These are phyloP conservation scores for Cyprinodon brontotheroides DNA, from an alignment of 2,113 vertebrate genomes.

Conservation along the genomic window DNA sequence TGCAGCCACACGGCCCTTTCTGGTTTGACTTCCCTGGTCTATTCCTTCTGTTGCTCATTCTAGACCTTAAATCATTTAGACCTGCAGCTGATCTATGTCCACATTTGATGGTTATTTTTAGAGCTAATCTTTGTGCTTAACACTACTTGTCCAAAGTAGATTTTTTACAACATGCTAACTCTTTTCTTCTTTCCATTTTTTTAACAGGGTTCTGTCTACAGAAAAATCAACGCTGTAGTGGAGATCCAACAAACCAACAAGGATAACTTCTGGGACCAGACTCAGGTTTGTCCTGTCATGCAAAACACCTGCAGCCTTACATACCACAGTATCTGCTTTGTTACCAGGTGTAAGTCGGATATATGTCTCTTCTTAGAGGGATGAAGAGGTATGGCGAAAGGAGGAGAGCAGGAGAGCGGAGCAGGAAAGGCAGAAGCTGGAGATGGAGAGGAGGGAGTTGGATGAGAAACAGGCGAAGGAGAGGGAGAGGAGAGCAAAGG, in stretches of 20 bases:
- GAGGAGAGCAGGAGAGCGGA: conserved; percentile 79
- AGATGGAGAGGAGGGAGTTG: conserved; percentile 79
- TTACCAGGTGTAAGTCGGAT: background rate
- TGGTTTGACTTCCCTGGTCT: too few species aligned
- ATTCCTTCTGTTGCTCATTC: too few species aligned
- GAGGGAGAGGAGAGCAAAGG: conserved; percentile 77
- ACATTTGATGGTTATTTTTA: too few species aligned
- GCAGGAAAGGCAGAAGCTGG: conserved; percentile 77
- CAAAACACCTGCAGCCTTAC: background rate
- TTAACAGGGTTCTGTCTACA: conserved; percentile 89
- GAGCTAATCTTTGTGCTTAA: background rate
- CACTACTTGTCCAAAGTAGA: background rate
- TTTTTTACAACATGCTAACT: background rate
- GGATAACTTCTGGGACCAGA: conserved; percentile 90
- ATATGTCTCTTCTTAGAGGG: conserved; percentile 76
- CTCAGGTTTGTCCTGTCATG: conserved; percentile 79
- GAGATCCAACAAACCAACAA: conserved; percentile 89
- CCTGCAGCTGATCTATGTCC: too few species aligned
- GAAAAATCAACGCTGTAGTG: conserved; percentile 86
- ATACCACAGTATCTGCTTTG: background rate
- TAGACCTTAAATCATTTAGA: too few species aligned
- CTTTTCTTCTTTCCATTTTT: background rate
- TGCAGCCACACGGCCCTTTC: too few species aligned
- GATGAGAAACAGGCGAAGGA: conserved; percentile 81
- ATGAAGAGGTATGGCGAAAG: conserved; percentile 82